A percentile compares a stretch with the other conserved stretches of the same genome.
Evolutionary conservation across 1,140 invertebrate genomes (phyloP).

Genomic region (Drosophila carrolli): DNA sequence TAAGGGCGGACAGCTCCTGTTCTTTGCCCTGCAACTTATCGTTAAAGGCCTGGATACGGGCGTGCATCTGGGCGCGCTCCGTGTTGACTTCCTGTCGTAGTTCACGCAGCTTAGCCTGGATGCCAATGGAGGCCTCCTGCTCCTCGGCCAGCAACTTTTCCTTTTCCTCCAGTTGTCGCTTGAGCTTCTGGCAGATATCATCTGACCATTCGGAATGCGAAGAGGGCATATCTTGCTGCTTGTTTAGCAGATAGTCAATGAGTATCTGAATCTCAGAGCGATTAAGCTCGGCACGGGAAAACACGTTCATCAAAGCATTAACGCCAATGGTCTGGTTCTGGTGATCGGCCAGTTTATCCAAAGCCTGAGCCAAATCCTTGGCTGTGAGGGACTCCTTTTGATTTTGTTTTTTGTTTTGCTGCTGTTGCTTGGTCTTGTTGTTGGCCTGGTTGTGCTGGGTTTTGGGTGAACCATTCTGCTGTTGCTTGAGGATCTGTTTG

Average conservation of each 20-base stretch:
- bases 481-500: slow-evolving; percentile 83
- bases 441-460: slow-evolving; percentile 63
- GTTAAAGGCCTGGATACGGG: slow-evolving; percentile 85
- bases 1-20: slow-evolving; percentile 62
- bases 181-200: slow-evolving; percentile 93
- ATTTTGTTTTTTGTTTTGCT: slow-evolving; percentile 65
- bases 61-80: slow-evolving; percentile 87
- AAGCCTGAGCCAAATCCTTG: slow-evolving; percentile 68
- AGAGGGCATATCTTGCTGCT: slow-evolving; percentile 91
- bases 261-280: slow-evolving; percentile 94
- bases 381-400: slow-evolving; percentile 66
- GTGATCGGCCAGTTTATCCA: slow-evolving; percentile 73
- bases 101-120: slow-evolving; percentile 91
- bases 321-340: slow-evolving; percentile 85
- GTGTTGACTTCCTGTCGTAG: slow-evolving; percentile 89
- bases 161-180: slow-evolving; percentile 93
- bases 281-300: slow-evolving; percentile 91
- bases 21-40: slow-evolving; percentile 78
- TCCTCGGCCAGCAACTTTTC: slow-evolving; percentile 90
- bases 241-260: slow-evolving; percentile 94
- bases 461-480: slow-evolving; percentile 75
- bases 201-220: slow-evolving; percentile 94
- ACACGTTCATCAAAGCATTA: slow-evolving; percentile 89
- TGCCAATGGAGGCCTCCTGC: slow-evolving; percentile 88
- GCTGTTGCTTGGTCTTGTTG: slow-evolving; percentile 66